Evolutionary conservation across 2,888 invertebrate genomes (phyloP).

Genomic region (Lymantria monacha): DNA sequence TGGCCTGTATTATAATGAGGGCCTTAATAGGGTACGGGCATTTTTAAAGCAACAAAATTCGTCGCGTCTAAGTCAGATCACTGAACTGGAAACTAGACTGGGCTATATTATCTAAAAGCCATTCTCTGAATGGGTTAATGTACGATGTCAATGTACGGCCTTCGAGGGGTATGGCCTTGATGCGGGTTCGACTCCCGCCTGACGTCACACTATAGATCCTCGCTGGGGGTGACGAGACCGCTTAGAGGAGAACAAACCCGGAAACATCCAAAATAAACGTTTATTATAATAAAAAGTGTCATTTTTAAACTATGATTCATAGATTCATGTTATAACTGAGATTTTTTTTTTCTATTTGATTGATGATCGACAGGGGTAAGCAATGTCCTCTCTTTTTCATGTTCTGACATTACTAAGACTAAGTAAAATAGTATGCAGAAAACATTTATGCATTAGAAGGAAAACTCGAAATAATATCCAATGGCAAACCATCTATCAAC

Average conservation of each 20-base stretch:
- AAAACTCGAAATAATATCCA: too few relatives aligned
- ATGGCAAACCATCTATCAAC: too few relatives aligned
- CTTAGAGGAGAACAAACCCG: constrained; percentile 15
- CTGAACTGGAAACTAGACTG: background rate
- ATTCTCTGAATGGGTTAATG: constrained; percentile 20
- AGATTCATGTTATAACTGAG: too few relatives aligned
- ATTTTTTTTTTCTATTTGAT: background rate
- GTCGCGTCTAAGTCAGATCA: background rate
- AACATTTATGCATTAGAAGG: too few relatives aligned
- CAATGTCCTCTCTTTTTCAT: background rate
- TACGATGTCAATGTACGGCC: constrained; percentile 30
- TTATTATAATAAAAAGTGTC: background rate
- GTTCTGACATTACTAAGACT: too few relatives aligned
- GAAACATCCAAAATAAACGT: constrained; percentile 5
- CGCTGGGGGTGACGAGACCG: constrained; percentile 18
- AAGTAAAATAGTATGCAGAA: too few relatives aligned
- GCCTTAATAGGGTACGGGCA: too few relatives aligned
- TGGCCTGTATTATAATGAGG: too few relatives aligned
- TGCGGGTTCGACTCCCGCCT: constrained; percentile 27
- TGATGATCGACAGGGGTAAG: background rate
- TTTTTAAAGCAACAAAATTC: background rate
- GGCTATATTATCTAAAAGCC: background rate
- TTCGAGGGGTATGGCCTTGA: constrained; percentile 28
- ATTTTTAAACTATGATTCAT: background rate
- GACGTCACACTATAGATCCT: constrained; percentile 13